phyloP scores from a whole-genome alignment of 2,797 vertebrate genomes.

The Syndactyla subalaris region DNA sequence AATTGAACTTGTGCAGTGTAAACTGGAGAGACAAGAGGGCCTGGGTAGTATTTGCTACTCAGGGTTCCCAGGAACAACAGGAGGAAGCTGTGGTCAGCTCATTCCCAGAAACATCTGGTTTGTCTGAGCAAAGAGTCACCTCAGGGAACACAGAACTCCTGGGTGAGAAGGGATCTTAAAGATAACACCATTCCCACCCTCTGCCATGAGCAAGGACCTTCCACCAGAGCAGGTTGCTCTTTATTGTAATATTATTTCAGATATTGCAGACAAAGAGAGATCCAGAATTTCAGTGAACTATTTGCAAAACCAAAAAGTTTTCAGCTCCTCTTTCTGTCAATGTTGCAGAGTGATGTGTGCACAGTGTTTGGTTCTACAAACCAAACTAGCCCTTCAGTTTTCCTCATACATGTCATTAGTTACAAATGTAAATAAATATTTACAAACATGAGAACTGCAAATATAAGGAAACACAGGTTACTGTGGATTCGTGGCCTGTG shows the following conservation, averaged over 20 bases:
- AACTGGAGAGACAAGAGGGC: not conserved
- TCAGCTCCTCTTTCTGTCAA: not conserved
- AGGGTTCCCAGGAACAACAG: not conserved
- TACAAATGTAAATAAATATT: not conserved
- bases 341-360: not conserved
- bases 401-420: rapidly evolving
- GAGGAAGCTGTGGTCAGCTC: not conserved
- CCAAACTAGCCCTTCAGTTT: not conserved
- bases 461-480: not conserved
- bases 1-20: not conserved
- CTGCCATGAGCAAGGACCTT: too few species aligned
- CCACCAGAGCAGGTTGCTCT: not conserved
- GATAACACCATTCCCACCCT: rapidly evolving
- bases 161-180: not conserved
- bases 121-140: not conserved
- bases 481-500: not conserved
- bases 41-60: not conserved
- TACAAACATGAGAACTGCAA: not conserved
- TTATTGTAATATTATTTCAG: not conserved
- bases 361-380: not conserved
- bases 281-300: not conserved
- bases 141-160: not conserved
- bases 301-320: not conserved
- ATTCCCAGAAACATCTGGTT: not conserved
- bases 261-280: not conserved